Base-by-base conservation (phyloP, 2,113 vertebrate species). In the Rhodinocichla rosea region DNA sequence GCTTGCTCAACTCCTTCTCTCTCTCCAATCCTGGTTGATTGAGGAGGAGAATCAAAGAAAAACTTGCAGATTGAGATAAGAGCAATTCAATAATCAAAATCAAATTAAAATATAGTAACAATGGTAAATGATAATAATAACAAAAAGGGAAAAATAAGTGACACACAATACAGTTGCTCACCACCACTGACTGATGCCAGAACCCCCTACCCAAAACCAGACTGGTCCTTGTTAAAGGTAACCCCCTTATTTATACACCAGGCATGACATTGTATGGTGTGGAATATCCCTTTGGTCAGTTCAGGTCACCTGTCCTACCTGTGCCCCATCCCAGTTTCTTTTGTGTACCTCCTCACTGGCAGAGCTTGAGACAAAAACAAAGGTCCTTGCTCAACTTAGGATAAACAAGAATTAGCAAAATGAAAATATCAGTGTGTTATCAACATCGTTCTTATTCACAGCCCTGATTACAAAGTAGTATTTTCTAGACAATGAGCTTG, bases 251-350 rank as follows among this genome's bases (percentile, higher is more conserved):
- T 44, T 44, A 33, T 44, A 23, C 17, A 37, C 15, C 6, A 27
- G 32, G 30, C 21, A 23, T 50, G 12, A 42, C 0, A 0, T 28
- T 28, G 7, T 33, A 0, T 50, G 32, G 18, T 65, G 22, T 73
- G 42, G 50, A 89, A 44, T 33, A 52, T 20, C 15, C 27, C 27
- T 28, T 16, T 33, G 68, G 6, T 42, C 57, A 32, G 13, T 42
- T 57, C 50, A 42, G 42, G 21, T 50, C 22, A 57, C 50, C 27
- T n/a, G 19, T 30, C 9, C 30, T 28, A 32, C 32, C 23, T 45
- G 3, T 23, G 39, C 8, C 6, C 33, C 11, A 18, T 57, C 52
- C 13, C 44, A 52, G 6, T 37, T 59, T 39, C 27, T 73, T 57
- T 57, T 28, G 18, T 42, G 44, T 11, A 50, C 35, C 26, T 73